Evolutionary conservation across 1,140 invertebrate genomes (phyloP).

Genomic region (Archivesica marissinica): DNA sequence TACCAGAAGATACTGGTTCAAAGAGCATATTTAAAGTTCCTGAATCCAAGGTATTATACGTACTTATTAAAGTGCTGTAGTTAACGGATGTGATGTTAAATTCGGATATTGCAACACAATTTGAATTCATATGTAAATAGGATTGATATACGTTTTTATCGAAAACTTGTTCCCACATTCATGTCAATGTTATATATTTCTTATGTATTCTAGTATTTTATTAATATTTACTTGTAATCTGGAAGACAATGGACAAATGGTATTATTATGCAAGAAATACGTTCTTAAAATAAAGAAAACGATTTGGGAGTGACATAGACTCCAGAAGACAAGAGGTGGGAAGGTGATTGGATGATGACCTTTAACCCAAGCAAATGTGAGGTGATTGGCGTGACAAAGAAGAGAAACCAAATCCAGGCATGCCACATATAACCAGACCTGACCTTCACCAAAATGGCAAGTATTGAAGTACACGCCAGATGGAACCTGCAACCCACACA

Average conservation of each 20-base stretch:
- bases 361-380: too few species aligned
- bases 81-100: not conserved
- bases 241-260: not conserved
- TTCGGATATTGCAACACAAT: not conserved
- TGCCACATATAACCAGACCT: too few species aligned
- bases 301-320: too few species aligned
- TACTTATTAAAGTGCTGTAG: not conserved
- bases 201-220: not conserved
- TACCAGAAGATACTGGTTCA: not conserved
- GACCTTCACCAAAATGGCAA: too few species aligned
- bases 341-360: too few species aligned
- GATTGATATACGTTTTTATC: not conserved
- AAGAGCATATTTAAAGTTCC: conserved; percentile 37
- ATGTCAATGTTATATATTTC: not conserved
- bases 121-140: not conserved
- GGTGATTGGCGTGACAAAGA: too few species aligned
- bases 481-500: too few species aligned
- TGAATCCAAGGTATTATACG: not conserved
- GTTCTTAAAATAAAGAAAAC: too few species aligned
- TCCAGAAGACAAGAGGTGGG: too few species aligned
- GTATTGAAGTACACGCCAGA: too few species aligned
- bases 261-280: not conserved
- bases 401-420: too few species aligned
- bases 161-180: not conserved
- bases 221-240: not conserved